Evolutionary conservation across 2,797 vertebrate genomes (phyloP), one percentile per base, ranked within the genome.

Genomic region (Eulemur mongoz): DNA sequence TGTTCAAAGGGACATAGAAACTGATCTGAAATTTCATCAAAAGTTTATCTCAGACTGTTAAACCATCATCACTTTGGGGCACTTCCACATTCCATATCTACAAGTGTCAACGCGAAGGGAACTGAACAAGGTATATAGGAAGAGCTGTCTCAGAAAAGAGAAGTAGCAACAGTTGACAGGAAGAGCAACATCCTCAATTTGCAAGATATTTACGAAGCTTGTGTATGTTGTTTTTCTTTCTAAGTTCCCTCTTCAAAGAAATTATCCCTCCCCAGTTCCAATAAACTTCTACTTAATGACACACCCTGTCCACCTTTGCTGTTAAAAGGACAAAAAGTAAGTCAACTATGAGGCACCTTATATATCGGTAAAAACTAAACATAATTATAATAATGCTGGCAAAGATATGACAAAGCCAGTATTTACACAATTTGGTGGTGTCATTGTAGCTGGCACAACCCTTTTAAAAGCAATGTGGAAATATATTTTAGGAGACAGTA

Each of bases 141-240:
- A 79, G 70, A 15, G 32, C 20, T 5, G 25, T 65, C n/a, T 86
- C 79, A 72, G 75, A 97, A 97, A 97, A 83, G 81, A 96, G 96
- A 97, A 97, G 97, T 93, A 23, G 23, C 40, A 45, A 40, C 63
- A 70, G 13, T 40, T 12, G 78, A 76, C 95, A 85, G 79, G 96
- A 95, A 96, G 79, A 95, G 69, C 61, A 91, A 96, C 96, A 96
- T 93, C 96, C 96, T 91, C 96, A 96, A 87, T 97, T 94, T 95
- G 94, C 91, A 95, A 96, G 72, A 88, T 81, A 93, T 86, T 95
- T 92, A 95, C 85, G 40, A 88, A 95, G 38, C 7, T 5, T 48
- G n/a, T 45, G 0, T 30, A 0, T 9, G 14, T 38, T 59, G 72
- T 87, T 87, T 78, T 70, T 57, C 59, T 94, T 84, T 83, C 32